phyloP scores from a whole-genome alignment of 2,888 invertebrate genomes.

The Meiosimyza decipiens region DNA sequence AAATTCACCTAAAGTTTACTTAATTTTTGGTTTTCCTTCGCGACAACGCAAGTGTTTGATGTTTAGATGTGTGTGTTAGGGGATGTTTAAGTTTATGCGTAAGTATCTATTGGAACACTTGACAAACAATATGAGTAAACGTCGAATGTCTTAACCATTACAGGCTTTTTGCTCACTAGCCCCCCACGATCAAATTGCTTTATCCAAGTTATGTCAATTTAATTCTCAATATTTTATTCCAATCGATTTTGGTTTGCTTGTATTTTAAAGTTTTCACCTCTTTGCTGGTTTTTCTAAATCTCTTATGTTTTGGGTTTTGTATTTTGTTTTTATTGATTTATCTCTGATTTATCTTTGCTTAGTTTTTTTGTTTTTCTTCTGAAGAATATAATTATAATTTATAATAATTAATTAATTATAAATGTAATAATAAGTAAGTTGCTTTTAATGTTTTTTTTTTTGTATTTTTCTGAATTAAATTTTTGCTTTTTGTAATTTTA shows the following conservation, averaged over 20 bases:
- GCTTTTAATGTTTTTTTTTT: slow-evolving; percentile 42
- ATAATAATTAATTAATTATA: slow-evolving; percentile 53
- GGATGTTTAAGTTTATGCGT: not conserved
- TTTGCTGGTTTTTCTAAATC: slow-evolving; percentile 12
- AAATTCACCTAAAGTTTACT: not conserved
- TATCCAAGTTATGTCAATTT: not conserved
- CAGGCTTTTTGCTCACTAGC: slow-evolving; percentile 26
- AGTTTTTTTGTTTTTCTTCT: slow-evolving; percentile 49
- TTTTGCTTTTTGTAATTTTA: slow-evolving; percentile 45
- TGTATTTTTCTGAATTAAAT: slow-evolving; percentile 42
- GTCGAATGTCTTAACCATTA: slow-evolving; percentile 6
- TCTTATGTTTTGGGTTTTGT: slow-evolving; percentile 27
- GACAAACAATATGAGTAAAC: not conserved
- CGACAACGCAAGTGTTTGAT: slow-evolving; percentile 29
- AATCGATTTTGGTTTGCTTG: not conserved
- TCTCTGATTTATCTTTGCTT: slow-evolving; percentile 46
- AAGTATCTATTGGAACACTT: slow-evolving; percentile 3
- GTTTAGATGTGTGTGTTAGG: slow-evolving; percentile 32
- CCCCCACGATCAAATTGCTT: too few species aligned
- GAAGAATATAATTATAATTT: slow-evolving; percentile 53
- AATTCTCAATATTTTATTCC: not conserved
- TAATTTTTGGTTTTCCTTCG: not conserved
- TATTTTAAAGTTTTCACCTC: not conserved
- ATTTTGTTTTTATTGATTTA: slow-evolving; percentile 47
- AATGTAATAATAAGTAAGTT: slow-evolving; percentile 53